Conservation (phyloP, 2,113 vertebrate genomes). For the Callopanchax toddi region DNA sequence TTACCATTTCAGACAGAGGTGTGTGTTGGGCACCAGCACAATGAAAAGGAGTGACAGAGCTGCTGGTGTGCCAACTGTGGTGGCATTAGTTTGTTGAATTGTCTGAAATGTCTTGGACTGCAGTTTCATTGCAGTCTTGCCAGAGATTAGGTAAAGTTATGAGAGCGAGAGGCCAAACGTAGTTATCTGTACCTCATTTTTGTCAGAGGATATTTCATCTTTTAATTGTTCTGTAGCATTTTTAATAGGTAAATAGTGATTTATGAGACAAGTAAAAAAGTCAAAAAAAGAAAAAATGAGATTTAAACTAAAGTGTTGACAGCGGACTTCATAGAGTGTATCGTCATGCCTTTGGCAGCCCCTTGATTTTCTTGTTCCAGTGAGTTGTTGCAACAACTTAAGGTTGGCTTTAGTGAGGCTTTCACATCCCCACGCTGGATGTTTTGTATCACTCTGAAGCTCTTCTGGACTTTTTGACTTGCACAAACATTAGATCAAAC, state of each 20-base stretch:
- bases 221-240: slow-evolving; percentile 27
- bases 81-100: slow-evolving; percentile 67
- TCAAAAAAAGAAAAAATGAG: slow-evolving; percentile 20
- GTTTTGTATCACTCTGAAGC: neutral
- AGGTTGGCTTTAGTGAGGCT: neutral
- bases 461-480: neutral
- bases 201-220: slow-evolving; percentile 25
- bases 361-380: neutral
- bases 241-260: slow-evolving; percentile 36
- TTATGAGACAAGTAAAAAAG: slow-evolving; percentile 15
- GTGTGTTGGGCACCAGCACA: slow-evolving; percentile 10
- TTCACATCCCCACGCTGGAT: neutral
- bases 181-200: slow-evolving; percentile 46
- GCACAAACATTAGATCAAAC: neutral
- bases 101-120: slow-evolving; percentile 56
- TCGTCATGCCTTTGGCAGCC: neutral
- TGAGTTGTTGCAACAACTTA: slow-evolving; percentile 1
- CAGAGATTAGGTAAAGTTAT: slow-evolving; percentile 32
- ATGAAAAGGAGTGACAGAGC: slow-evolving; percentile 39
- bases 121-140: slow-evolving; percentile 34
- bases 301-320: slow-evolving; percentile 25
- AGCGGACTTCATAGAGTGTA: no score
- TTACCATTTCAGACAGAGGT: slow-evolving; percentile 48
- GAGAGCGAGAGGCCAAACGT: slow-evolving; percentile 31
- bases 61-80: slow-evolving; percentile 45